phyloP scores from a whole-genome alignment of 2,797 vertebrate genomes.

The Gambelia wislizenii region DNA sequence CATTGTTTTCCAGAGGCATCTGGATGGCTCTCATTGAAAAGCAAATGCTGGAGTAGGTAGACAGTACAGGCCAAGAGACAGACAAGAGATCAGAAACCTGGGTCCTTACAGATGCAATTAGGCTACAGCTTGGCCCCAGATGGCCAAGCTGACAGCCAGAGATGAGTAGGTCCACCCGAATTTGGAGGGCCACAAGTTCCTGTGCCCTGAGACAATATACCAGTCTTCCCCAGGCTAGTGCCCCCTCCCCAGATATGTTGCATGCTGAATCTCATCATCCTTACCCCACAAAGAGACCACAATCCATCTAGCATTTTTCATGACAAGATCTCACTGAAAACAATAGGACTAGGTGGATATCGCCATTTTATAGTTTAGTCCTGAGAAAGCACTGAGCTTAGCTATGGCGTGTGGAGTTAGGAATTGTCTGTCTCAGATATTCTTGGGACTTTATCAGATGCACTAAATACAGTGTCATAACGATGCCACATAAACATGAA shows the following conservation, averaged over 20 bases:
- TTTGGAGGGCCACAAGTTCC: background rate
- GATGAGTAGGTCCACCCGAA: background rate
- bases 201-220: too few species aligned
- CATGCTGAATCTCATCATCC: too few species aligned
- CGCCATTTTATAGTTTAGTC: background rate
- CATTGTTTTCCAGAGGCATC: background rate
- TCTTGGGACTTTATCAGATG: too few species aligned
- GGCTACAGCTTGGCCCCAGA: background rate
- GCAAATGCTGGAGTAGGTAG: background rate
- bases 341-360: background rate
- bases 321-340: background rate
- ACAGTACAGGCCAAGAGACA: too few species aligned
- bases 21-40: background rate
- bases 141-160: background rate
- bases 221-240: too few species aligned
- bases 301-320: background rate
- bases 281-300: too few species aligned
- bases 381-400: background rate
- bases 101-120: background rate
- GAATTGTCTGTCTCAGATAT: background rate
- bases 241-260: too few species aligned
- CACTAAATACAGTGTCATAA: too few species aligned
- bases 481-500: too few species aligned
- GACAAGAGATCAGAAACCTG: too few species aligned
- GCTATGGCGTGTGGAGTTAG: too few species aligned